A percentile compares a stretch with the other conserved stretches of the same genome.
Conservation (phyloP, 2,888 invertebrate genomes). For the Penaeus monodon region DNA sequence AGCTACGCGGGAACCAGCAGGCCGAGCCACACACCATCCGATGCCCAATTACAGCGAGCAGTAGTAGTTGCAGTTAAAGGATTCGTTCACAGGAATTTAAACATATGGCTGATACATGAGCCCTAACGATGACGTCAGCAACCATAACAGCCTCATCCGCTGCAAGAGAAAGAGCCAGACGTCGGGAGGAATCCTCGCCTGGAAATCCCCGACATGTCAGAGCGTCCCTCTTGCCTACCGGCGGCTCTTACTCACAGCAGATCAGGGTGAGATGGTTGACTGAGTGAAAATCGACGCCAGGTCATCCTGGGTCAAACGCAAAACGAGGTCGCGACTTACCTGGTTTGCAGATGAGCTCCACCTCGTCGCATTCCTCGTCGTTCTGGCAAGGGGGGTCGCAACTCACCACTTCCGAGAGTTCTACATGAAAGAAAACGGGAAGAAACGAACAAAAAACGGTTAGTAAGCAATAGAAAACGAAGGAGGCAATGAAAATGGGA, state of each 20-base stretch:
- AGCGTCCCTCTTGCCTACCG: too few species aligned
- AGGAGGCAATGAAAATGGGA: not conserved
- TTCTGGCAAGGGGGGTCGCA: constrained; percentile 41
- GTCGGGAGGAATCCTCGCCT: too few species aligned
- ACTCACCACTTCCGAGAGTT: not conserved
- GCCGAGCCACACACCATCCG: constrained; percentile 45
- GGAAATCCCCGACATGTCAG: too few species aligned
- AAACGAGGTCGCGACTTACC: constrained; percentile 23
- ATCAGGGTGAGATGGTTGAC: too few species aligned
- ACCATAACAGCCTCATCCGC: too few species aligned
- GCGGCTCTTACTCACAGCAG: too few species aligned
- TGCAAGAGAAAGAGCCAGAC: too few species aligned
- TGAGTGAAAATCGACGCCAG: too few species aligned
- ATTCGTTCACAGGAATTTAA: too few species aligned
- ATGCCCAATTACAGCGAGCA: not conserved
- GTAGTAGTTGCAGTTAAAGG: too few species aligned
- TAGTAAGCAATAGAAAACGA: not conserved
- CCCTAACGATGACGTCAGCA: too few species aligned
- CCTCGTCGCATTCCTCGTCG: constrained; percentile 32
- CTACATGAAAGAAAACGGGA: constrained; percentile 9
- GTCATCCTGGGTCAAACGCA: not conserved
- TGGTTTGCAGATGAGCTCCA: constrained; percentile 31
- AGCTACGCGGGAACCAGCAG: constrained; percentile 45
- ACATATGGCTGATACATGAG: too few species aligned
- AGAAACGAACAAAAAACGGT: not conserved